A percentile compares a stretch with the other conserved stretches of the same genome.
Conservation (phyloP, 2,113 vertebrate genomes). For the Ophthalmolycus amberensis region DNA sequence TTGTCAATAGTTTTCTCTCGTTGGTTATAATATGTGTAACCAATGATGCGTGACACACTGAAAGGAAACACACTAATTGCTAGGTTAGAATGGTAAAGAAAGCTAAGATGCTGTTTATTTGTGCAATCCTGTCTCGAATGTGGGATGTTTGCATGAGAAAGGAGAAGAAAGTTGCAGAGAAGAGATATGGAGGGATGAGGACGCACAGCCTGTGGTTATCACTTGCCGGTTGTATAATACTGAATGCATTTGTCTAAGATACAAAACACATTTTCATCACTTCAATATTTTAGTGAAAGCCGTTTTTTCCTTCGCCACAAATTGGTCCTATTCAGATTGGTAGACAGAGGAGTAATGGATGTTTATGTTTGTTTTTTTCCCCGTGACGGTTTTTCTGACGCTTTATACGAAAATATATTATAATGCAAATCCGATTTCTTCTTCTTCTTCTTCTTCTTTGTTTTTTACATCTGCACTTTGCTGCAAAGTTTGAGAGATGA, state of each 20-base stretch:
- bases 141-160: conserved; percentile 7
- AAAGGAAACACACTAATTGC: conserved; percentile 32
- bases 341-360: conserved; percentile 36
- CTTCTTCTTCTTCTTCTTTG: not conserved
- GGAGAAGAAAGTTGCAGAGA: not conserved
- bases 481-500: conserved; percentile 75
- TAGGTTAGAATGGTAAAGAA: conserved; percentile 18
- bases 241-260: conserved; percentile 15
- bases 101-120: conserved; percentile 8
- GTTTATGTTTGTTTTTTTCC: conserved; percentile 59
- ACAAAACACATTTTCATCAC: conserved; percentile 26
- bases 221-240: conserved; percentile 5
- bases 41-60: conserved; percentile 46
- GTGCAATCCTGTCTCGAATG: not conserved
- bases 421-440: conserved; percentile 66
- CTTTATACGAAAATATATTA: conserved; percentile 50
- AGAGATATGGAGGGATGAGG: not conserved
- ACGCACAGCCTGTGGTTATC: conserved; percentile 3
- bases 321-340: conserved; percentile 27
- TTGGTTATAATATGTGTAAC: conserved; percentile 55
- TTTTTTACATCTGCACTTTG: conserved; percentile 65
- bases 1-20: conserved; percentile 35
- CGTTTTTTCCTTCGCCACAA: conserved; percentile 23
- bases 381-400: conserved; percentile 43
- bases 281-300: conserved; percentile 22